A percentile compares a stretch with the other conserved stretches of the same genome.
Evolutionary conservation across 2,888 invertebrate species (phyloP).

Genomic region (Coelogynopora nodosa): DNA sequence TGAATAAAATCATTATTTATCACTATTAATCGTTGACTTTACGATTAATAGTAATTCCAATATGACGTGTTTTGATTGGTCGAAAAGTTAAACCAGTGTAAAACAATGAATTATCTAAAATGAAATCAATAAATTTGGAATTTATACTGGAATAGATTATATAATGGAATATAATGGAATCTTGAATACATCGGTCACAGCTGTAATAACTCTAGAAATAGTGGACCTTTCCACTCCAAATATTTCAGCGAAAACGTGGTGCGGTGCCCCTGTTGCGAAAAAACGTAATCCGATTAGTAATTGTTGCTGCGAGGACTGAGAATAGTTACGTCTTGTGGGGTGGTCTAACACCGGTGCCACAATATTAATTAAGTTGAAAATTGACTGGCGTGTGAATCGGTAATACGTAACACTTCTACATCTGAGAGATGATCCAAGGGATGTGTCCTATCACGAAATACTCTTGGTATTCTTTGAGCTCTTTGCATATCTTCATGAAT

Average conservation of each 20-base stretch:
- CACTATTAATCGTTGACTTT: not conserved
- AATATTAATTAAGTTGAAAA: constrained; percentile 7
- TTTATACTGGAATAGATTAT: no score
- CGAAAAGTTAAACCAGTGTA: not conserved
- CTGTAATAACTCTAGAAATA: constrained; percentile 7
- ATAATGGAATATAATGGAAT: no score
- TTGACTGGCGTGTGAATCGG: not conserved
- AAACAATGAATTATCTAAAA: not conserved
- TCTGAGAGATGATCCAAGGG: not conserved
- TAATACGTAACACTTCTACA: not conserved
- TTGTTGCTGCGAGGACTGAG: not conserved
- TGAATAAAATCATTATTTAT: not conserved
- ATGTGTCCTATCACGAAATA: not conserved
- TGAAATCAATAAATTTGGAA: not conserved
- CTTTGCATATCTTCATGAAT: not conserved
- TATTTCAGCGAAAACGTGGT: constrained; percentile 19
- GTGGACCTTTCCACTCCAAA: constrained; percentile 21
- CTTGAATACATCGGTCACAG: not conserved
- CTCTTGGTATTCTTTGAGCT: not conserved
- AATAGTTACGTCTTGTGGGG: not conserved
- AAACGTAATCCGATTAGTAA: constrained; percentile 12
- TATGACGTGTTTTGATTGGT: not conserved
- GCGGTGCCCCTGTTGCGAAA: constrained; percentile 4
- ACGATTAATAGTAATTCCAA: not conserved
- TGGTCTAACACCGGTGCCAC: constrained; percentile 21